Evolutionary conservation across 2,888 invertebrate genomes (phyloP).

Genomic region (Melieria crassipennis): DNA sequence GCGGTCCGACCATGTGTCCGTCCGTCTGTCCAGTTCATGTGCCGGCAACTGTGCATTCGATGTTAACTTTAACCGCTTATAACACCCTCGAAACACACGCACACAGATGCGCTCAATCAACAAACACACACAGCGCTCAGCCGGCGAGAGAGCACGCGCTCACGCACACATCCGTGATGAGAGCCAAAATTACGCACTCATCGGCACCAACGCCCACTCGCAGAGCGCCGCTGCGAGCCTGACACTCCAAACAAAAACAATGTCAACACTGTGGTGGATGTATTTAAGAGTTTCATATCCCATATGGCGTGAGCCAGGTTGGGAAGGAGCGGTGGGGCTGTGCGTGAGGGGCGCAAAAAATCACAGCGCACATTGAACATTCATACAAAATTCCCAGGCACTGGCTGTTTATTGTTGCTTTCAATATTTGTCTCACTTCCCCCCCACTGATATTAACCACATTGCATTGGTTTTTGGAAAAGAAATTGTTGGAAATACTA

Average conservation of each 20-base stretch:
- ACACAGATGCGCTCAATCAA: not conserved
- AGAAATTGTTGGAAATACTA: too few species aligned
- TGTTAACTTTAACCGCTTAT: constrained; percentile 28
- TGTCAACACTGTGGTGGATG: not conserved
- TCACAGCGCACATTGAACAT: constrained; percentile 24
- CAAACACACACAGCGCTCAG: not conserved
- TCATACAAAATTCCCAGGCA: constrained; percentile 24
- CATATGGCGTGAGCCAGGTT: too few species aligned
- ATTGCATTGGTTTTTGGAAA: too few species aligned
- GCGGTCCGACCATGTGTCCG: not conserved
- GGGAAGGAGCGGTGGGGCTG: not conserved
- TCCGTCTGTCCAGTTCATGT: too few species aligned
- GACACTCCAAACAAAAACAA: not conserved
- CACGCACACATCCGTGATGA: not conserved
- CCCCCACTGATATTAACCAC: too few species aligned
- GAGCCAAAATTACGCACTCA: too few species aligned
- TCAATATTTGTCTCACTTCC: too few species aligned
- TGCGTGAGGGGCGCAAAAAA: constrained; percentile 2
- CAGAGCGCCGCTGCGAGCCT: too few species aligned
- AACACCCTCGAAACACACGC: constrained; percentile 24
- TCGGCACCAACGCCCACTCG: too few species aligned
- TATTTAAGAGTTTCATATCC: not conserved
- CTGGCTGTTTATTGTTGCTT: not conserved
- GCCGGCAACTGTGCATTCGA: constrained; percentile 7
- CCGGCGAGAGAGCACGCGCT: not conserved